A percentile compares a stretch with the other conserved stretches of the same genome.
Evolutionary conservation across 2,113 vertebrate species (phyloP).

Genomic region (Syngnathus scovelli): DNA sequence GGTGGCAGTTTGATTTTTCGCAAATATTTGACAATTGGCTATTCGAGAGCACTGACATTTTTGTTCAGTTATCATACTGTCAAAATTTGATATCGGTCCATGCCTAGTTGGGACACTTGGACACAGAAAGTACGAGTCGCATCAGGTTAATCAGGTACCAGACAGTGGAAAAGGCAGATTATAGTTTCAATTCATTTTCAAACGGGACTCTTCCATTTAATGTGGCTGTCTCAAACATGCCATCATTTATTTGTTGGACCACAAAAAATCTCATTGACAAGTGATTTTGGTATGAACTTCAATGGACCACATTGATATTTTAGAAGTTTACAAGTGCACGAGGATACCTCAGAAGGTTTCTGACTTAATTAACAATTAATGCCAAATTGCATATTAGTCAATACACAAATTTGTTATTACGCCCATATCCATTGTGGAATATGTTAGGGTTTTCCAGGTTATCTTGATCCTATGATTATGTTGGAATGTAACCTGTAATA

Average conservation of each 20-base stretch:
- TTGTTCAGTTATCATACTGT: no score
- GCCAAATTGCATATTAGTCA: not conserved
- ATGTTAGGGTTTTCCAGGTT: no score
- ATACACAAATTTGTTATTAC: not conserved
- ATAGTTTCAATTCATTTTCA: not conserved
- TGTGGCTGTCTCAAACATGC: constrained; percentile 38
- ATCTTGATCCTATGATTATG: no score
- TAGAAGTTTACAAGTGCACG: not conserved
- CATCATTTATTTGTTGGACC: constrained; percentile 32
- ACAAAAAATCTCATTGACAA: not conserved
- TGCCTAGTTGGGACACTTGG: no score
- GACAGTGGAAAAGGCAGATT: not conserved
- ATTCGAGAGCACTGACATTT: no score
- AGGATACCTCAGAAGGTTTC: not conserved
- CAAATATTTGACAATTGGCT: no score
- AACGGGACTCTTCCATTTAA: constrained; percentile 25
- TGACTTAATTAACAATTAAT: not conserved
- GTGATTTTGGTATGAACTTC: constrained; percentile 10
- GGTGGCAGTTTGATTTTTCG: no score
- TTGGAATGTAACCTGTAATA: no score
- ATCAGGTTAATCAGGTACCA: not conserved
- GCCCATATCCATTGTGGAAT: not conserved
- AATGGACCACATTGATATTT: constrained; percentile 13
- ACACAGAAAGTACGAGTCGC: not conserved
- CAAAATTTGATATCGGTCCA: no score